Conservation (phyloP, 2,888 invertebrate species). For the Fragum whitleyi region DNA sequence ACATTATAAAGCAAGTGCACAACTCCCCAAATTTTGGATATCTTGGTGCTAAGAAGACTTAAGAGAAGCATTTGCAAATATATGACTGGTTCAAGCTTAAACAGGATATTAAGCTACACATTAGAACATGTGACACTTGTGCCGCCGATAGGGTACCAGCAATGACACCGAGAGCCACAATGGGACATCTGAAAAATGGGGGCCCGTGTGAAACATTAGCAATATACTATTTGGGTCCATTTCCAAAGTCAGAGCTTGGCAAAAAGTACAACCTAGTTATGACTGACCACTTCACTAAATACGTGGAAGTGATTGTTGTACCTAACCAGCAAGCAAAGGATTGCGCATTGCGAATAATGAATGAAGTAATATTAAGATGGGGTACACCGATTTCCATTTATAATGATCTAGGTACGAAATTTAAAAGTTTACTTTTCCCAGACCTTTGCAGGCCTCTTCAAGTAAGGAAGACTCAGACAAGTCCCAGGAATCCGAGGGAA, state of each 20-base stretch:
- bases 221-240: slow-evolving; percentile 46
- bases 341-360: slow-evolving; percentile 36
- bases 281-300: slow-evolving; percentile 53
- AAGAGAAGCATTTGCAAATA: neutral
- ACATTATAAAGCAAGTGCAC: neutral
- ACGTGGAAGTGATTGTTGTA: slow-evolving; percentile 39
- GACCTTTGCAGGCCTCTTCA: slow-evolving; percentile 31
- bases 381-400: slow-evolving; percentile 40
- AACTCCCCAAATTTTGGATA: neutral
- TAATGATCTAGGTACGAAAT: slow-evolving; percentile 35
- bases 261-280: slow-evolving; percentile 43
- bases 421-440: slow-evolving; percentile 32
- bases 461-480: slow-evolving; percentile 41
- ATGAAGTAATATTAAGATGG: slow-evolving; percentile 42
- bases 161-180: slow-evolving; percentile 16
- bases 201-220: slow-evolving; percentile 43
- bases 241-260: slow-evolving; percentile 38
- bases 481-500: slow-evolving; percentile 51
- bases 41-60: neutral
- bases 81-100: slow-evolving; percentile 15
- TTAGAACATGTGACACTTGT: neutral
- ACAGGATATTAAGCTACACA: neutral
- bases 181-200: slow-evolving; percentile 92
- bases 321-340: slow-evolving; percentile 44
- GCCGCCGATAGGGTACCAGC: slow-evolving; percentile 4